A percentile compares a stretch with the other conserved stretches of the same genome.
These are phyloP conservation scores for Entelurus aequoreus DNA, from an alignment of 2,113 vertebrate species.

Conservation along the genomic window DNA sequence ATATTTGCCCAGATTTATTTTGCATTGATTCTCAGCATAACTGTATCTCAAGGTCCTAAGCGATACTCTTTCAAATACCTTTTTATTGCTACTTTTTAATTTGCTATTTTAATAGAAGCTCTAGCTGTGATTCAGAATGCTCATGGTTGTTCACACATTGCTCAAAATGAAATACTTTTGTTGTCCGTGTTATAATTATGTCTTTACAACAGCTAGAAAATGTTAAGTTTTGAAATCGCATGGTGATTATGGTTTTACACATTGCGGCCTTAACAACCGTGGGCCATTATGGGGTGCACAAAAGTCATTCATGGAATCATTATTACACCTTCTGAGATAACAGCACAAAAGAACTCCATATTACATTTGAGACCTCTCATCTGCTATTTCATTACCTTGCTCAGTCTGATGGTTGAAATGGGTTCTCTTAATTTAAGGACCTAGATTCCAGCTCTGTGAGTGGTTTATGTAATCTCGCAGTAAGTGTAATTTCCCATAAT, in stretches of 20 bases:
- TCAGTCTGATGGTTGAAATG: constrained; percentile 73
- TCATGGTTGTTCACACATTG: constrained; percentile 44
- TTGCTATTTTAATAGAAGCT: constrained; percentile 49
- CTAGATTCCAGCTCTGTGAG: constrained; percentile 72
- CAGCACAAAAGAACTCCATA: constrained; percentile 73
- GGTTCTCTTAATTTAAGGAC: constrained; percentile 78
- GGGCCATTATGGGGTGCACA: constrained; percentile 72
- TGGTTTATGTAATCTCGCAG: constrained; percentile 75
- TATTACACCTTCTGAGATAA: constrained; percentile 76
- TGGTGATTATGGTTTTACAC: constrained; percentile 73
- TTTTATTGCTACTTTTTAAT: constrained; percentile 55
- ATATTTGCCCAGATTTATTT: constrained; percentile 29
- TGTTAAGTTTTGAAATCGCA: constrained; percentile 72
- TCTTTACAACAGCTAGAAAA: constrained; percentile 61
- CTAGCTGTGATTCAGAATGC: constrained; percentile 56
- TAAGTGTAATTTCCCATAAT: constrained; percentile 77
- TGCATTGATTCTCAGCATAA: constrained; percentile 1
- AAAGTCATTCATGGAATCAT: constrained; percentile 77
- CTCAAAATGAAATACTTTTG: constrained; percentile 58
- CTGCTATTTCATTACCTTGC: constrained; percentile 77
- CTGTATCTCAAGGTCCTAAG: constrained; percentile 46
- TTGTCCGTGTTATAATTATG: constrained; percentile 66
- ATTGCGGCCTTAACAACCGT: constrained; percentile 70
- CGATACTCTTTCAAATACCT: constrained; percentile 30
- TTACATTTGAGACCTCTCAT: constrained; percentile 76